Base-by-base conservation (phyloP, 2,113 vertebrate genomes). In the Bombycilla garrulus region DNA sequence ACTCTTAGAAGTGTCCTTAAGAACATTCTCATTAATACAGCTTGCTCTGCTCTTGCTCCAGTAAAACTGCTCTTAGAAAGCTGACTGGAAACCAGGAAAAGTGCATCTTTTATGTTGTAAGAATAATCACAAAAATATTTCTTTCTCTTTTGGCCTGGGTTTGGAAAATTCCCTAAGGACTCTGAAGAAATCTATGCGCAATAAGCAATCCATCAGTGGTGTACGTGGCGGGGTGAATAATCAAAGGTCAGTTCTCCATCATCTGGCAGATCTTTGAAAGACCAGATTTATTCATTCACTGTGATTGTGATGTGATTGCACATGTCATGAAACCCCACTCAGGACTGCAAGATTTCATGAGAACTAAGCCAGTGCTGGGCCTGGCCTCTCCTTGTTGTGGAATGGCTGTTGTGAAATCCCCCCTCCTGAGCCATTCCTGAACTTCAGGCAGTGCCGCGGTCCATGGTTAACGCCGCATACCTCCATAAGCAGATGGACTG, bases 211-310 rank as follows among this genome's bases (percentile, higher is more conserved):
- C 56, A 89, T 66, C 93, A 80, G 66, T 72, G 87, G 62, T 85
- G 69, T 85, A 79, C 73, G 89, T 9, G 53, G 58, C 5, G 2
- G 42, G 31, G 51, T 87, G 93, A 95, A 80, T 80, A 92, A 86
- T 77, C 76, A 89, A 67, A 2, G 45, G 78, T 93, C 87, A 72
- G 38, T 87, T 90, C 89, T 89, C 61, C 69, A 53, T 65, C 78
- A 71, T 92, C 88, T 67, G 89, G 56, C 80, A 88, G 28, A 80
- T 69, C 58, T 93, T 82, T 72, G 81, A 76, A 78, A 81, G 76
- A 45, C 48, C 86, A 70, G 80, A 82, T 96, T 92, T 94, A 61
- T 81, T 92, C 72, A 71, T 58, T 93, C 83, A 44, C 69, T 5
- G 6, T 88, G 84, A 91, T 86, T 35, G 10, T 53, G 54, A 21